phyloP scores from a whole-genome alignment of 2,888 invertebrate genomes.

The Cosmia trapezina region DNA sequence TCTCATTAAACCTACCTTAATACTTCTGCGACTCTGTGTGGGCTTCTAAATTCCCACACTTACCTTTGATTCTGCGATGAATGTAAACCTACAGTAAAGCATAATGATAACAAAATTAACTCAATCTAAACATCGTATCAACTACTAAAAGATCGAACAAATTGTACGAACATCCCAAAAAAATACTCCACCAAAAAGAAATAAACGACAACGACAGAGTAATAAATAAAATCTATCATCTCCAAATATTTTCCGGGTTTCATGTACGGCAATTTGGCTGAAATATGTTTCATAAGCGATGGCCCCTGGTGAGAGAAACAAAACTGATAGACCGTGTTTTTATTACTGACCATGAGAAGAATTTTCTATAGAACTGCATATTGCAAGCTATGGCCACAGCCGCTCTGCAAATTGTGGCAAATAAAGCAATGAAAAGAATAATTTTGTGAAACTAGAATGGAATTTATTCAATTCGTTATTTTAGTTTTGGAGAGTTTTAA shows the following conservation, averaged over 20 bases:
- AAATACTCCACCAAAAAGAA: slow-evolving; percentile 15
- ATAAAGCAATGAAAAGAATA: slow-evolving; percentile 18
- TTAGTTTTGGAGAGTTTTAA: background rate
- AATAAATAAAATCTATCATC: slow-evolving; percentile 59
- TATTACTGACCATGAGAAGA: slow-evolving; percentile 60
- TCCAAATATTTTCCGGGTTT: slow-evolving; percentile 64
- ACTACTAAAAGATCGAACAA: too few species aligned
- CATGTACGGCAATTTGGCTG: slow-evolving; percentile 71
- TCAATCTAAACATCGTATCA: too few species aligned
- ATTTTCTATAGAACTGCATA: slow-evolving; percentile 58
- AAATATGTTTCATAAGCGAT: slow-evolving; percentile 77
- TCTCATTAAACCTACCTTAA: too few species aligned
- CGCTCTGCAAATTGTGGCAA: slow-evolving; percentile 22
- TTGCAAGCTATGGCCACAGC: slow-evolving; percentile 44
- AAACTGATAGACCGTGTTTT: slow-evolving; percentile 68
- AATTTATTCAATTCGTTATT: slow-evolving; percentile 1
- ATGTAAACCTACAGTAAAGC: too few species aligned
- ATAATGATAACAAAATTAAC: too few species aligned
- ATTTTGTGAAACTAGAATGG: slow-evolving; percentile 10
- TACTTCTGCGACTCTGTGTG: too few species aligned
- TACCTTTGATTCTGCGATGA: too few species aligned
- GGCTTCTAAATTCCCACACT: too few species aligned
- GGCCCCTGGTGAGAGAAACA: slow-evolving; percentile 64
- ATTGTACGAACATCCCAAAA: background rate
- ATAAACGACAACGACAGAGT: slow-evolving; percentile 25